phyloP scores from a whole-genome alignment of 1,140 invertebrate genomes.

The Triops cancriformis region DNA sequence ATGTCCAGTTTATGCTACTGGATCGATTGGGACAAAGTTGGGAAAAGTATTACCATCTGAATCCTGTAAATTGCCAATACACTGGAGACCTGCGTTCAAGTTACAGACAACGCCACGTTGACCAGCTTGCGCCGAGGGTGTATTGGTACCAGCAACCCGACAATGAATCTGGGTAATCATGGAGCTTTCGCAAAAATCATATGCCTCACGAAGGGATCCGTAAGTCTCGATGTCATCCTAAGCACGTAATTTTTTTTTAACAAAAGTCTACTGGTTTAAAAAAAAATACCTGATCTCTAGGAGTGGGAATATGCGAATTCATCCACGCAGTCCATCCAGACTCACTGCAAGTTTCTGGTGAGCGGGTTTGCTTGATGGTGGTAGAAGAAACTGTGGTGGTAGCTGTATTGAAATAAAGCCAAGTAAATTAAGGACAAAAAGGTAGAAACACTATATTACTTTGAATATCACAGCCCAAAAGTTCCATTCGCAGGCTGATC shows the following conservation, averaged over 20 bases:
- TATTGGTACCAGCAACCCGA: conserved; percentile 33
- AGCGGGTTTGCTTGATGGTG: conserved; percentile 14
- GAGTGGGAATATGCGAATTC: conserved; percentile 35
- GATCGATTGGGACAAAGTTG: neutral
- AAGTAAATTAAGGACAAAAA: neutral
- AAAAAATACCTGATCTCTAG: conserved; percentile 32
- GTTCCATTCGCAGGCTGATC: conserved; percentile 39
- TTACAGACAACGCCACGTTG: conserved; percentile 38
- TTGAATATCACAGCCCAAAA: conserved; percentile 38
- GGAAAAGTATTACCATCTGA: conserved; percentile 27
- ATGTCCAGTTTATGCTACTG: neutral
- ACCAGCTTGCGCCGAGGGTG: conserved; percentile 31
- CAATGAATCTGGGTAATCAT: conserved; percentile 38
- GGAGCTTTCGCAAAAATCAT: conserved; percentile 35
- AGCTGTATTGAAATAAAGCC: neutral
- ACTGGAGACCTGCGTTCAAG: conserved; percentile 38
- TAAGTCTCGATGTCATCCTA: conserved; percentile 37
- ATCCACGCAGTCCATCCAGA: conserved; percentile 39
- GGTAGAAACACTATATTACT: neutral
- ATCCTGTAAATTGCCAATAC: conserved; percentile 37
- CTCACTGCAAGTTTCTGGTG: conserved; percentile 27
- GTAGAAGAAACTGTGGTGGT: conserved; percentile 17
- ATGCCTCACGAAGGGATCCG: conserved; percentile 31
- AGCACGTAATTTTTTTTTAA: neutral
- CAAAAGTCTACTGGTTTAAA: neutral